Evolutionary conservation across 2,797 vertebrate genomes (phyloP).

Genomic region (Eutrigla gurnardus): DNA sequence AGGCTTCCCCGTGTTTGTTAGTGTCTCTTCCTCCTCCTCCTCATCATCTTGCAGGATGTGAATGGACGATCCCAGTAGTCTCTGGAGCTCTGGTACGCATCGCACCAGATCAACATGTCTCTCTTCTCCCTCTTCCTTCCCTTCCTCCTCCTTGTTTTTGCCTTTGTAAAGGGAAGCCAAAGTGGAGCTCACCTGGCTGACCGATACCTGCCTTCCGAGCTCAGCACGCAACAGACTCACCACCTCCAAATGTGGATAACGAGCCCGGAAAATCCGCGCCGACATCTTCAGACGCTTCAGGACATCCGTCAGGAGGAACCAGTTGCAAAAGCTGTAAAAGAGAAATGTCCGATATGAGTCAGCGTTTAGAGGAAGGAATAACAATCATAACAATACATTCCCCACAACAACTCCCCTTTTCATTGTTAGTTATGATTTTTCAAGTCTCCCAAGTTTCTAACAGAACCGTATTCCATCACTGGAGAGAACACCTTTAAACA

Average conservation of each 20-base stretch:
- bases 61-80: conserved; percentile 93
- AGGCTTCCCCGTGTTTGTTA: conserved; percentile 59
- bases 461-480: neutral
- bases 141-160: conserved; percentile 66
- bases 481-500: neutral
- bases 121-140: conserved; percentile 59
- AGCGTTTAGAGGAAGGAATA: neutral
- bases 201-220: conserved; percentile 90
- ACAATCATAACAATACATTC: neutral
- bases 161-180: conserved; percentile 72
- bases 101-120: conserved; percentile 93
- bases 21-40: conserved; percentile 43
- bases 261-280: conserved; percentile 93
- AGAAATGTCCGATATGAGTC: conserved; percentile 19
- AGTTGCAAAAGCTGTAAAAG: conserved; percentile 92
- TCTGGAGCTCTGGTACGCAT: conserved; percentile 93
- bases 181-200: conserved; percentile 91
- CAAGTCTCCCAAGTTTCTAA: neutral
- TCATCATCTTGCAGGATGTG: conserved; percentile 85
- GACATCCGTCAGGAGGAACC: conserved; percentile 95
- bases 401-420: neutral
- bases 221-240: conserved; percentile 87
- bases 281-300: conserved; percentile 96
- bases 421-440: no score
- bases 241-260: conserved; percentile 95